These are phyloP conservation scores for Pseudotriccus pelzelni DNA, from an alignment of 2,797 vertebrate genomes.

Conservation along the genomic window DNA sequence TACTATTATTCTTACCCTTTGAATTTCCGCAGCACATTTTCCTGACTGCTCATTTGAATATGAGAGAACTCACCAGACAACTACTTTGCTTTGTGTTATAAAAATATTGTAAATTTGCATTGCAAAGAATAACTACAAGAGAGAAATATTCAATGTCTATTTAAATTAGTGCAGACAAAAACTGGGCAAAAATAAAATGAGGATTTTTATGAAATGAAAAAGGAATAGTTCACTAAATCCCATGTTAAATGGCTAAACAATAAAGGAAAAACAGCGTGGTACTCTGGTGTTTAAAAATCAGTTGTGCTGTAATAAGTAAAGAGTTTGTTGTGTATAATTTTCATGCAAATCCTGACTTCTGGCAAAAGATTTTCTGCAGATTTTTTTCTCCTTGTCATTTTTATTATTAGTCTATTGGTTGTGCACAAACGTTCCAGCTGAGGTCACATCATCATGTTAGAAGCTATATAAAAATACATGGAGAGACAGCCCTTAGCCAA, in stretches of 20 bases:
- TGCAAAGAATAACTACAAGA: conserved; percentile 4
- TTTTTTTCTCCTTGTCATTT: not conserved
- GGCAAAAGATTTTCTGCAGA: not conserved
- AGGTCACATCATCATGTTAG: not conserved
- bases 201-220: not conserved
- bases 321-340: not conserved
- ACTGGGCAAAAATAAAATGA: not conserved
- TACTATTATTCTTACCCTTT: conserved; percentile 26
- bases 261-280: not conserved
- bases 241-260: not conserved
- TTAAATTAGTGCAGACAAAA: not conserved
- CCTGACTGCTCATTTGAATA: conserved; percentile 44
- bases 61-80: conserved; percentile 28
- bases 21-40: not conserved
- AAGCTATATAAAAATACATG: not conserved
- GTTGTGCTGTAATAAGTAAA: not conserved
- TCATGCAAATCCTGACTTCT: not conserved
- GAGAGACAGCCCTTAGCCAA: not conserved
- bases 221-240: not conserved
- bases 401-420: not conserved
- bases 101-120: conserved; percentile 46
- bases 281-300: not conserved
- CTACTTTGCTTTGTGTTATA: conserved; percentile 29
- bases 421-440: not conserved
- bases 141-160: not conserved